Evolutionary conservation across 2,797 vertebrate genomes (phyloP), one percentile per base, ranked within the genome.

Genomic region (Cygnus olor): DNA sequence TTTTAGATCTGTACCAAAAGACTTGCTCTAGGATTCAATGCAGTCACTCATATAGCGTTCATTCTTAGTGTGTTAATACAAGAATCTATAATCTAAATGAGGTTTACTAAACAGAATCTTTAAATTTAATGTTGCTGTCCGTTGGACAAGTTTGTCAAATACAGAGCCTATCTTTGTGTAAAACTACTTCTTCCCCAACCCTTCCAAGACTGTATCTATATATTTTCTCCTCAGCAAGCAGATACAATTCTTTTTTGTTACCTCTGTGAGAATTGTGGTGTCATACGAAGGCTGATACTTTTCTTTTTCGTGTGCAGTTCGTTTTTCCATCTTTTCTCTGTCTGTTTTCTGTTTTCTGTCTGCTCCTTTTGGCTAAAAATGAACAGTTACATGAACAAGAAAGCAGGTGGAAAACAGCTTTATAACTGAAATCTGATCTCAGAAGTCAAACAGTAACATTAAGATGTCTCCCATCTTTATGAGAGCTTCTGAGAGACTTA

Each of bases 331-430:
- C 96, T 98, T 98, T 95, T 98, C 98, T 96, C 98, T 95, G 93
- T 98, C 98, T 16, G 98, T 98, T 96, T 98, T 98, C 97, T 98
- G 98, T 93, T 98, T 98, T 88, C 98, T 97, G 95, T 98, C 98
- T 90, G 98, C 98, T 97, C 98, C 98, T 98, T 98, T 98, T 83
- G 98, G 98, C 98, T 98, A 96, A 85, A 98, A 94, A 97, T 16
- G 87, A 94, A 97, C 44, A 76, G 72, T 91, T 76, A 95, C 3
- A 15, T 90, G 87, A 93, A 80, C 64, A 79, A 81, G 63, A 85
- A 88, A 5, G 25, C 19, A 79, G 61, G 32, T 6, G 25, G 66
- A 84, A 88, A 88, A 76, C 1, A 11, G 6, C 14, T 94, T 85
- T 81, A 24, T 20, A 87, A 82, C 1, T 70, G 69, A 85, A 78